These are phyloP conservation scores for Ennomos quercinarius DNA, from an alignment of 2,888 invertebrate genomes.

Conservation along the genomic window DNA sequence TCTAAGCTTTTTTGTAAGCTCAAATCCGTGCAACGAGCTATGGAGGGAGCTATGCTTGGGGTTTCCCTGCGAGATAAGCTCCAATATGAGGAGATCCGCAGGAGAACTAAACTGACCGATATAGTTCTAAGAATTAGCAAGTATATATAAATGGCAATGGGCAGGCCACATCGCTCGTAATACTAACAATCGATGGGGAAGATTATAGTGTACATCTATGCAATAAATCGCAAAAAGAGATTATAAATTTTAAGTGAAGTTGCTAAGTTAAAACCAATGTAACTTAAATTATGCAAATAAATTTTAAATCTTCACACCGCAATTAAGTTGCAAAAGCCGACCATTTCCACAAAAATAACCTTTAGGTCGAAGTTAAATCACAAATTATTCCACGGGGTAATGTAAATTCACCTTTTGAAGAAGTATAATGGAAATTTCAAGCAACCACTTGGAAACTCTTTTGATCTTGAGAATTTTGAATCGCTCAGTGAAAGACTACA, in stretches of 20 bases:
- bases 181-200: too few species aligned
- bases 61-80: too few species aligned
- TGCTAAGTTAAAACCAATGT: slow-evolving; percentile 19
- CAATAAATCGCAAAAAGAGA: too few species aligned
- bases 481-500: slow-evolving; percentile 61
- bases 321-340: slow-evolving; percentile 17
- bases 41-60: too few species aligned
- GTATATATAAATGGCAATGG: too few species aligned
- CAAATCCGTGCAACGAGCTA: too few species aligned
- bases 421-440: slow-evolving; percentile 76
- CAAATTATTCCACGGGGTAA: slow-evolving; percentile 58
- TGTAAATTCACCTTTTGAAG: slow-evolving; percentile 70
- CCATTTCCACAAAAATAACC: slow-evolving; percentile 32
- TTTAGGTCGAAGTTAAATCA: slow-evolving; percentile 50
- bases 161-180: too few species aligned
- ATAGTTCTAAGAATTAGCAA: too few species aligned
- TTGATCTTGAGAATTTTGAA: slow-evolving; percentile 75
- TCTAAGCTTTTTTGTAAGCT: too few species aligned
- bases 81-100: too few species aligned
- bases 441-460: slow-evolving; percentile 74
- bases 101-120: too few species aligned
- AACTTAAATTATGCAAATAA: slow-evolving; percentile 23
- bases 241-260: not conserved
- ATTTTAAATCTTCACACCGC: slow-evolving; percentile 13
- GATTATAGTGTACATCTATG: too few species aligned